These are phyloP conservation scores for Omphaloscelis lunosa DNA, from an alignment of 2,888 invertebrate genomes.

Conservation along the genomic window DNA sequence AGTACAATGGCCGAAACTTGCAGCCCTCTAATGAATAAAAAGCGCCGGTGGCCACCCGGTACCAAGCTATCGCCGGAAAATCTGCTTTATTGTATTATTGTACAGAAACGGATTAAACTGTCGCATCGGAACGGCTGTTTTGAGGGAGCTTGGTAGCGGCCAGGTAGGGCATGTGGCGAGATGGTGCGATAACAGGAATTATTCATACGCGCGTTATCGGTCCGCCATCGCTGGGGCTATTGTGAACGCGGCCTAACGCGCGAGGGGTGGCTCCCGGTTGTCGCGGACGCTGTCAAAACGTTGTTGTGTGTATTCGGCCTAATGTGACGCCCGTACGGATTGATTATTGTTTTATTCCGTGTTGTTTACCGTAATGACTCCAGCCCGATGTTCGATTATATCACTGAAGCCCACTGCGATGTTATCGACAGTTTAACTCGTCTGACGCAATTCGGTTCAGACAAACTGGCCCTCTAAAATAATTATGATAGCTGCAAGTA, in stretches of 20 bases:
- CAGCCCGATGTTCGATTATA: conserved; percentile 70
- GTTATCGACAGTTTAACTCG: conserved; percentile 58
- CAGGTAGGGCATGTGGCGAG: conserved; percentile 91
- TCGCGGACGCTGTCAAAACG: conserved; percentile 88
- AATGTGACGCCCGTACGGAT: conserved; percentile 83
- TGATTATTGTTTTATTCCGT: conserved; percentile 86
- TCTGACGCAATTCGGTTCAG: conserved; percentile 48
- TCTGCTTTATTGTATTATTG: conserved; percentile 66
- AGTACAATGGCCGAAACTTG: conserved; percentile 87
- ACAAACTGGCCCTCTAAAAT: conserved; percentile 59
- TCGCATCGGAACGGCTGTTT: conserved; percentile 75
- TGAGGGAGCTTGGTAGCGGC: conserved; percentile 83
- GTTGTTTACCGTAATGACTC: conserved; percentile 77
- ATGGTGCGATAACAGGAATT: conserved; percentile 90
- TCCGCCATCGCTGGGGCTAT: conserved; percentile 88
- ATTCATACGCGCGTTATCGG: conserved; percentile 90
- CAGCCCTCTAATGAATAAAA: conserved; percentile 89
- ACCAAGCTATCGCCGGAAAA: conserved; percentile 73
- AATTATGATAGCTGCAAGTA: conserved; percentile 61
- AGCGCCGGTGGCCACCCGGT: conserved; percentile 81
- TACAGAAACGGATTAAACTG: conserved; percentile 70
- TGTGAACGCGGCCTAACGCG: conserved; percentile 86
- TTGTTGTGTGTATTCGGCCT: conserved; percentile 84
- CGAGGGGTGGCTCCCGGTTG: conserved; percentile 88
- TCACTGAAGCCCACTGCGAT: conserved; percentile 60